Evolutionary conservation across 2,888 invertebrate genomes (phyloP).

Genomic region (Eupithecia abbreviata): DNA sequence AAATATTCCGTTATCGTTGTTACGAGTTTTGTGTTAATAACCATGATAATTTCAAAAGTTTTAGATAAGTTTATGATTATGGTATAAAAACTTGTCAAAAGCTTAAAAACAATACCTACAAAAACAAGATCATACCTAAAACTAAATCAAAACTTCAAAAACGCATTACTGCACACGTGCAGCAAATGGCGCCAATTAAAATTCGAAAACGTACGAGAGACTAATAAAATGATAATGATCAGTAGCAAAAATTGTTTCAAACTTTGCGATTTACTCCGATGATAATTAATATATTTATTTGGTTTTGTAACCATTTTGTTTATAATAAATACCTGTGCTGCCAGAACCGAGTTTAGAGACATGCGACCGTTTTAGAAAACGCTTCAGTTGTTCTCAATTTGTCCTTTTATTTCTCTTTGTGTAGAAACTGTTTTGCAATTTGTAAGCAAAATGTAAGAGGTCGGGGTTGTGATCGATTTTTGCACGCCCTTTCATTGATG

Average conservation of each 20-base stretch:
- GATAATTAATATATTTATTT: neutral
- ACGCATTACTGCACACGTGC: neutral
- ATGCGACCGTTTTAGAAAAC: slow-evolving; percentile 8
- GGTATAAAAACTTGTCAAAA: neutral
- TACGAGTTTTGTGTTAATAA: too few species aligned
- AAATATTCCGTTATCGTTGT: too few species aligned
- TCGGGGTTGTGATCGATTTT: slow-evolving; percentile 7
- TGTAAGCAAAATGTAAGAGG: neutral
- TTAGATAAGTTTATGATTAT: too few species aligned
- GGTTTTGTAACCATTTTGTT: neutral
- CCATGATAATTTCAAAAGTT: too few species aligned
- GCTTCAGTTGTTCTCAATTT: neutral
- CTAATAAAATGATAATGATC: neutral
- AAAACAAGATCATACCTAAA: neutral
- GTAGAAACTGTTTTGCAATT: slow-evolving; percentile 1
- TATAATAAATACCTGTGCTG: neutral
- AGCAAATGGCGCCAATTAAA: neutral
- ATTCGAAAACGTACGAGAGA: neutral
- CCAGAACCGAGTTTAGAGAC: neutral
- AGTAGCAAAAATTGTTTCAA: neutral
- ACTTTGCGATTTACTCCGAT: neutral
- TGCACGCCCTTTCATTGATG: neutral
- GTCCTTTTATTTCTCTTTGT: neutral
- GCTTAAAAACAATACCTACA: neutral
- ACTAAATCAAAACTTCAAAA: neutral